These are phyloP conservation scores for Nothocercus julius DNA, from an alignment of 2,113 vertebrate genomes.

Conservation along the genomic window DNA sequence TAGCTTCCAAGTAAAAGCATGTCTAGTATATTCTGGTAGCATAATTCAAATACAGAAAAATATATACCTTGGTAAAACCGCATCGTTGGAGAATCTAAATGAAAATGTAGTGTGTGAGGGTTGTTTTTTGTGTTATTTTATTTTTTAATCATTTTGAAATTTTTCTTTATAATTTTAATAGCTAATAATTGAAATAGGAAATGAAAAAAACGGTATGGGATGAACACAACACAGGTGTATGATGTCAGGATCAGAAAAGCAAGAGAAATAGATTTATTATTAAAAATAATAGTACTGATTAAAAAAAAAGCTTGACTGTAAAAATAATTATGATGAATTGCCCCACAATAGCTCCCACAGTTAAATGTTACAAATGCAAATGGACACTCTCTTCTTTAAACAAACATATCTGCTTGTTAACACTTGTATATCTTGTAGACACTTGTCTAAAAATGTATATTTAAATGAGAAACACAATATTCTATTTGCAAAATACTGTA, in stretches of 20 bases:
- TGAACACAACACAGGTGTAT: neutral
- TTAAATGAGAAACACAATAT: neutral
- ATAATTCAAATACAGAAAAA: neutral
- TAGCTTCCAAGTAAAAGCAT: neutral
- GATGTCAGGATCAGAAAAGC: neutral
- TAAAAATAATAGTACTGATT: neutral
- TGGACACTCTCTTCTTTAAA: neutral
- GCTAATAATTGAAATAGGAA: neutral
- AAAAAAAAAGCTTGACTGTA: neutral
- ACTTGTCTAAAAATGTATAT: neutral
- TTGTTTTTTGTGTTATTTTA: neutral
- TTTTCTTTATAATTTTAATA: neutral
- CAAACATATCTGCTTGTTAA: neutral
- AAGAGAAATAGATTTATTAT: neutral
- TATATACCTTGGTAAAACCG: neutral
- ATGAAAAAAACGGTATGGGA: neutral
- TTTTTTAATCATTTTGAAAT: neutral
- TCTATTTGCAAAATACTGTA: constrained; percentile 50
- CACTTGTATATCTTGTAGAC: too few species aligned
- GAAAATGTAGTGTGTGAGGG: neutral
- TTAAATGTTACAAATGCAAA: neutral
- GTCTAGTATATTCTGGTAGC: neutral
- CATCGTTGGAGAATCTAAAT: neutral
- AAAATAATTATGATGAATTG: neutral
- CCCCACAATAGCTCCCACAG: neutral